Conservation (phyloP, 2,797 vertebrate species). For the Sylvilagus floridanus region DNA sequence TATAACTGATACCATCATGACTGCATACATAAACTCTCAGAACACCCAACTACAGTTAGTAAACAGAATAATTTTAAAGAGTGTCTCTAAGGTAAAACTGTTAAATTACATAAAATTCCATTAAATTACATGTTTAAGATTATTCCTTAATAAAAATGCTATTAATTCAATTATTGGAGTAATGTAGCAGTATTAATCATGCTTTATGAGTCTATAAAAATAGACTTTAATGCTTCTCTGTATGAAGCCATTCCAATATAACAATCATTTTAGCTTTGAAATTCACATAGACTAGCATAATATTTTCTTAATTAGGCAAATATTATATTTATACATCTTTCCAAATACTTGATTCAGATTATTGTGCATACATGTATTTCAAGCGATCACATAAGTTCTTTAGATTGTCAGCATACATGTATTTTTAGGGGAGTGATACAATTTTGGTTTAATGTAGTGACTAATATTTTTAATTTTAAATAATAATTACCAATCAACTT, state of each 20-base stretch:
- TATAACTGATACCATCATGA: neutral
- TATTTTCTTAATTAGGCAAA: slow-evolving; percentile 5
- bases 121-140: slow-evolving; percentile 6
- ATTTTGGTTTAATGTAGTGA: neutral
- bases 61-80: slow-evolving; percentile 18
- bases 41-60: neutral
- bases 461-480: slow-evolving; percentile 25
- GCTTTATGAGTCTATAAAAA: slow-evolving; percentile 22
- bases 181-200: neutral
- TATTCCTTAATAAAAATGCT: neutral
- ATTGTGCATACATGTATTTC: neutral
- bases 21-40: neutral
- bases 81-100: neutral
- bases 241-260: slow-evolving; percentile 18
- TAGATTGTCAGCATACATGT: neutral
- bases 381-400: neutral
- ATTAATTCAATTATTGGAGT: slow-evolving; percentile 7
- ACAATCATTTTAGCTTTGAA: slow-evolving; percentile 32
- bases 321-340: neutral
- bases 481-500: neutral
- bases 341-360: neutral
- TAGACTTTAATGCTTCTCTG: neutral
- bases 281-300: neutral
- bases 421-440: slow-evolving; percentile 1
- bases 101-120: slow-evolving; percentile 8